These are phyloP conservation scores for Drosophila micromelanica DNA, from an alignment of 1,140 invertebrate species.

Conservation along the genomic window DNA sequence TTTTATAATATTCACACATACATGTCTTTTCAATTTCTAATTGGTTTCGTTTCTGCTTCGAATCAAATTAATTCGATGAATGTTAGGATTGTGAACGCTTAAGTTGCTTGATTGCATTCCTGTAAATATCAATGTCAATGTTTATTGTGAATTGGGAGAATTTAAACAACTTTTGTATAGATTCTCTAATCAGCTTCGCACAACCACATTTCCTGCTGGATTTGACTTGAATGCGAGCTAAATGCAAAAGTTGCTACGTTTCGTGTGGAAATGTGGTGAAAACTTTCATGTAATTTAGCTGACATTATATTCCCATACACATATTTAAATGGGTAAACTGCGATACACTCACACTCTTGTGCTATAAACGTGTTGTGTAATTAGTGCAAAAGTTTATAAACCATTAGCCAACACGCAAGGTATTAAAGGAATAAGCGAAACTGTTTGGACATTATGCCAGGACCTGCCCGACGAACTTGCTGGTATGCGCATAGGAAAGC, in stretches of 20 bases:
- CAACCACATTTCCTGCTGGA: slow-evolving; percentile 5
- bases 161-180: neutral
- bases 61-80: slow-evolving; percentile 19
- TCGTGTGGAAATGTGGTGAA: slow-evolving; percentile 21
- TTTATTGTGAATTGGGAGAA: neutral
- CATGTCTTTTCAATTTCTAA: neutral
- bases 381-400: slow-evolving; percentile 56
- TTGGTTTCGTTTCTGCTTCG: neutral
- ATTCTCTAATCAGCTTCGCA: slow-evolving; percentile 10
- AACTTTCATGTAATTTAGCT: slow-evolving; percentile 60
- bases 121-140: neutral
- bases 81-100: neutral
- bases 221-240: slow-evolving; percentile 5
- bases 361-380: slow-evolving; percentile 54
- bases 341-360: neutral
- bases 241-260: slow-evolving; percentile 42
- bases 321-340: neutral
- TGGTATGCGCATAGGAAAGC: neutral
- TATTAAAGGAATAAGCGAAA: slow-evolving; percentile 31
- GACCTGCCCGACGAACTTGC: neutral
- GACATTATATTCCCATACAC: slow-evolving; percentile 30
- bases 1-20: neutral
- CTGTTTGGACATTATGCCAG: slow-evolving; percentile 1
- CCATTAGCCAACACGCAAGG: slow-evolving; percentile 27
- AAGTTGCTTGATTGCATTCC: slow-evolving; percentile 20